Percentiles rank a stretch among this genome's conserved stretches.
These are phyloP conservation scores for Megalonaias nervosa DNA, from an alignment of 1,140 invertebrate species.

Conservation along the genomic window DNA sequence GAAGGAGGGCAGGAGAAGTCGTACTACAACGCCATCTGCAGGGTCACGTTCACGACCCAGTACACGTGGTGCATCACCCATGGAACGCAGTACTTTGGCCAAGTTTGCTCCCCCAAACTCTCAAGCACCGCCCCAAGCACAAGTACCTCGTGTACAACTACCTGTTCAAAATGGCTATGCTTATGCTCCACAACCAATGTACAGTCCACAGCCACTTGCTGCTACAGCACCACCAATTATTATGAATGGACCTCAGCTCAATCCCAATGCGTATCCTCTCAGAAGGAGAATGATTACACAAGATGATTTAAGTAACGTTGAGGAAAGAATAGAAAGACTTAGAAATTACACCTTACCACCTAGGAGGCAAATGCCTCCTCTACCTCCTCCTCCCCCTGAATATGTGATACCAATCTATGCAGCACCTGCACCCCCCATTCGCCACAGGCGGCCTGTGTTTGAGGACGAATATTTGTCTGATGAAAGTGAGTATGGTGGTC, in stretches of 20 bases:
- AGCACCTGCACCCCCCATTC: constrained; percentile 18
- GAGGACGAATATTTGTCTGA: constrained; percentile 56
- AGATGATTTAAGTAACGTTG: constrained; percentile 60
- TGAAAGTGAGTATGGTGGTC: constrained; percentile 48
- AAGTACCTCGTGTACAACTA: constrained; percentile 5
- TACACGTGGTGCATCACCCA: constrained; percentile 29
- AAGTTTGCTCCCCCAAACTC: no score
- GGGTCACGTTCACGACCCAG: constrained; percentile 43
- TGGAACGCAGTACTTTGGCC: background rate
- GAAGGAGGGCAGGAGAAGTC: constrained; percentile 38
- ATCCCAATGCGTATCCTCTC: constrained; percentile 1
- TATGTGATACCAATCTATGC: constrained; percentile 47
- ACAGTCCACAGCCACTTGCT: constrained; percentile 24
- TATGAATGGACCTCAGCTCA: constrained; percentile 20
- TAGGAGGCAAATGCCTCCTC: constrained; percentile 38
- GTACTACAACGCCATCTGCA: constrained; percentile 41
- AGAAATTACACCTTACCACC: constrained; percentile 54
- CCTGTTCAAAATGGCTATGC: constrained; percentile 45
- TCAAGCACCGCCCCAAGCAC: no score
- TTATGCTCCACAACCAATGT: constrained; percentile 14
- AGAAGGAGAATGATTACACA: constrained; percentile 46
- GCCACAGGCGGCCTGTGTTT: constrained; percentile 41
- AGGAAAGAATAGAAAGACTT: constrained; percentile 55
- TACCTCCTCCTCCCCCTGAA: constrained; percentile 40
- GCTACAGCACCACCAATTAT: constrained; percentile 35